phyloP scores from a whole-genome alignment of 2,888 invertebrate species.

The Diarsia dahlii region DNA sequence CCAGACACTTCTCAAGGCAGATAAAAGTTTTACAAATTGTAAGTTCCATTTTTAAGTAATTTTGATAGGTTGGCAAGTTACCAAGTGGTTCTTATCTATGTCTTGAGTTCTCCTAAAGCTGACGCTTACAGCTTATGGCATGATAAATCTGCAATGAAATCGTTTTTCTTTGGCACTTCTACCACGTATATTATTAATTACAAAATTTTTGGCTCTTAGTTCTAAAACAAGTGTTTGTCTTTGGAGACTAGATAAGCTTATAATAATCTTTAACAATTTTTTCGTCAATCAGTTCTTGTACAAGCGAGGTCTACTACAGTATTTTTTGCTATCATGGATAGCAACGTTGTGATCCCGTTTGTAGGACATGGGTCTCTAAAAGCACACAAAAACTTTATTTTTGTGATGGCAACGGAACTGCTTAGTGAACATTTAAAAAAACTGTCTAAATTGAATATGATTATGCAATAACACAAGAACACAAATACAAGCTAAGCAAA shows the following conservation, averaged over 20 bases:
- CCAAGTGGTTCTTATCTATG: slow-evolving; percentile 31
- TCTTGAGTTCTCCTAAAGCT: slow-evolving; percentile 10
- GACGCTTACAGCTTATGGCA: slow-evolving; percentile 11
- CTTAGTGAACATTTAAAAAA: not conserved
- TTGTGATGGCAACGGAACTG: not conserved
- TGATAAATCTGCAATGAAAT: slow-evolving; percentile 18
- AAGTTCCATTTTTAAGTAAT: slow-evolving; percentile 17
- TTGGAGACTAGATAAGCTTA: not conserved
- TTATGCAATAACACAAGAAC: not conserved
- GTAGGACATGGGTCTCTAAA: not conserved
- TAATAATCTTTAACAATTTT: not conserved
- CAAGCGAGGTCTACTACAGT: not conserved
- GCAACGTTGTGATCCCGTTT: too few relatives aligned
- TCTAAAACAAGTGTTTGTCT: not conserved
- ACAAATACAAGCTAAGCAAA: not conserved
- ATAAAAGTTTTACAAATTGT: slow-evolving; percentile 22
- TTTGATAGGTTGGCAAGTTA: slow-evolving; percentile 31
- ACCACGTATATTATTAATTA: slow-evolving; percentile 5
- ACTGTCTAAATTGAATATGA: not conserved
- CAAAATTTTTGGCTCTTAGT: not conserved
- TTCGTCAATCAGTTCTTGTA: not conserved
- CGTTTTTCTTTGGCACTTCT: not conserved
- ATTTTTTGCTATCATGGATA: too few relatives aligned
- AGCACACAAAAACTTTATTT: not conserved
- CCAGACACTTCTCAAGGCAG: slow-evolving; percentile 4